These are phyloP conservation scores for Tinea semifulvella DNA, from an alignment of 2,888 invertebrate species.

Conservation along the genomic window DNA sequence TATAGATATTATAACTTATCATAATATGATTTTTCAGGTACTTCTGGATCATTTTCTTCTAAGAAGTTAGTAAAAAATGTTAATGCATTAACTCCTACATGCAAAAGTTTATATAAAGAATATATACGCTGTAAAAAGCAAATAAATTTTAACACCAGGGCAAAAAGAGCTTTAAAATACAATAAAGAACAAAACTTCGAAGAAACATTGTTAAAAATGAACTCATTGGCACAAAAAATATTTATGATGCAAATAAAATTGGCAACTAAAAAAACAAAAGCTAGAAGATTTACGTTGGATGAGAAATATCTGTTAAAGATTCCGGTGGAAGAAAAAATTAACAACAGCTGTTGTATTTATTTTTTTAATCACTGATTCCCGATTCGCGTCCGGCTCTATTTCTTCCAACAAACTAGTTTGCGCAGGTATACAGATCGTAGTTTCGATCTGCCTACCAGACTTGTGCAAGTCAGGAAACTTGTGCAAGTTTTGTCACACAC, in stretches of 20 bases:
- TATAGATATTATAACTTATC: too few relatives aligned
- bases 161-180: background rate
- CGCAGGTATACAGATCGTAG: conserved; percentile 16
- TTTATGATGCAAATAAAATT: background rate
- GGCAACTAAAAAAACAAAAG: background rate
- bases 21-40: too few relatives aligned
- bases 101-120: background rate
- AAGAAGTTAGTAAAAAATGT: background rate
- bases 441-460: conserved; percentile 16
- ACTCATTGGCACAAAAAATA: background rate
- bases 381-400: too few relatives aligned
- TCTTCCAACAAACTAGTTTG: conserved; percentile 15
- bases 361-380: too few relatives aligned
- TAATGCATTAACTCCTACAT: background rate
- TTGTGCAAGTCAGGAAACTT: conserved; percentile 16
- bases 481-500: conserved; percentile 14
- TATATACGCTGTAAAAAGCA: background rate
- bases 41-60: too few relatives aligned
- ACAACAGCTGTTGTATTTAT: too few relatives aligned
- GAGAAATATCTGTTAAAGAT: too few relatives aligned
- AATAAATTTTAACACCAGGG: background rate
- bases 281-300: background rate
- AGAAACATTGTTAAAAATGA: background rate
- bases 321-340: too few relatives aligned
- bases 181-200: background rate